Percentiles rank a stretch among this genome's conserved stretches.
Conservation (phyloP, 2,797 vertebrate species). For the Mergus octosetaceus region DNA sequence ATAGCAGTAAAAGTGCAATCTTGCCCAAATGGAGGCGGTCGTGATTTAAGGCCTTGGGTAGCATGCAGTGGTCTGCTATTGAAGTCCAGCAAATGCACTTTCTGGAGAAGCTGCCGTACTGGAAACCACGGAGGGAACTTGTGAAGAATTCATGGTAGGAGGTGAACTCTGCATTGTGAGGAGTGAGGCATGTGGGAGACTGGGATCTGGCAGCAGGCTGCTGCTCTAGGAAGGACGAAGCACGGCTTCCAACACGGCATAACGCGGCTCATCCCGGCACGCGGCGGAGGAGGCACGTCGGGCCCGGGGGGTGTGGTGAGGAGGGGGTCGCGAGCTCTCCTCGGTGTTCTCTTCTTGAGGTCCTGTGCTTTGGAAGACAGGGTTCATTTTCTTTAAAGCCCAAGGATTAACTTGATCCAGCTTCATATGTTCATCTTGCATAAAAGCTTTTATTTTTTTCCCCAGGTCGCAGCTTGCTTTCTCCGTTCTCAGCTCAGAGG, state of each 20-base stretch:
- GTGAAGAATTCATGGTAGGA: neutral
- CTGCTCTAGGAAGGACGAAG: neutral
- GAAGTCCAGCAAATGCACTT: neutral
- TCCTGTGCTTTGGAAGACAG: neutral
- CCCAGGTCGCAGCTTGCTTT: neutral
- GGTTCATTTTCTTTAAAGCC: neutral
- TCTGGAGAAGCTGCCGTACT: neutral
- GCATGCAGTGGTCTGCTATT: neutral
- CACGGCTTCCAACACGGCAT: neutral
- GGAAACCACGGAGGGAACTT: neutral
- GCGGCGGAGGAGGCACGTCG: accelerated
- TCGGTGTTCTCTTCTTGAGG: neutral
- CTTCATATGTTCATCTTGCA: neutral
- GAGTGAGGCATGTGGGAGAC: neutral
- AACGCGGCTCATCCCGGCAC: neutral
- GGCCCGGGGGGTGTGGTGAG: neutral
- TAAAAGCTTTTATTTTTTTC: neutral
- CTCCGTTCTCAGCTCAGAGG: neutral
- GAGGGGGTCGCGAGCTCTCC: accelerated
- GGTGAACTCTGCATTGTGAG: neutral
- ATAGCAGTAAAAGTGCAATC: neutral
- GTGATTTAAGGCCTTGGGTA: neutral
- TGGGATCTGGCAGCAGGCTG: neutral
- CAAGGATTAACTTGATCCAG: accelerated
- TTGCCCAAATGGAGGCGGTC: neutral